These are phyloP conservation scores for Chloroceryle aenea DNA, from an alignment of 2,113 vertebrate genomes.

Conservation along the genomic window DNA sequence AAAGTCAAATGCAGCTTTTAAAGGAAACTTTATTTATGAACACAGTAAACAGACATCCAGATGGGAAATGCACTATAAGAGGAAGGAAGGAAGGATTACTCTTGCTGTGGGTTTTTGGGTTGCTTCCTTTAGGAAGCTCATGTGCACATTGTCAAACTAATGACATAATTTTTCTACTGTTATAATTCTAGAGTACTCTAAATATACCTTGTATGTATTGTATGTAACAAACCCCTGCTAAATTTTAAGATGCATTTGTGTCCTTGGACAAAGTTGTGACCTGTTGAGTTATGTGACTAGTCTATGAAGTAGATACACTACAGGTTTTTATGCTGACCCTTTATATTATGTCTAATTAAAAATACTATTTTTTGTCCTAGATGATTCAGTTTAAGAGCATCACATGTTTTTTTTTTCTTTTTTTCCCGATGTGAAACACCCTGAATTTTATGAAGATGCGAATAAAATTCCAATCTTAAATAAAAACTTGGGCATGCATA, in stretches of 20 bases:
- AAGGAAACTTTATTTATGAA: not conserved
- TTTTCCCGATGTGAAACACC: not conserved
- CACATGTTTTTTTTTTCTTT: not conserved
- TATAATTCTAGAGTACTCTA: not conserved
- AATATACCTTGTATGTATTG: not conserved
- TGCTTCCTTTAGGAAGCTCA: not conserved
- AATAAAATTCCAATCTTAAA: not conserved
- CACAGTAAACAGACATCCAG: not conserved
- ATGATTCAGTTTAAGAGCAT: not conserved
- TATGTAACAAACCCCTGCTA: not conserved
- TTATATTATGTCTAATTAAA: not conserved
- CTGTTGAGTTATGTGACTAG: not conserved
- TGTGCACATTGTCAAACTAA: not conserved
- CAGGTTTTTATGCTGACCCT: not conserved
- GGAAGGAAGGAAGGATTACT: conserved; percentile 30
- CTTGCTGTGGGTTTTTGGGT: not conserved
- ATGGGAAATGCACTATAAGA: not conserved
- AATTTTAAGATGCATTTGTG: not conserved
- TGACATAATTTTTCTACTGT: not conserved
- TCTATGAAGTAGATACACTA: not conserved
- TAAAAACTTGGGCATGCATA: not conserved
- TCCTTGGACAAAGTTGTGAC: not conserved
- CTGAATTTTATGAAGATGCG: not conserved
- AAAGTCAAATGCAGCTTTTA: not conserved
- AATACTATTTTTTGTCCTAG: not conserved